Percentiles rank a stretch among this genome's conserved stretches.
Conservation (phyloP, 2,797 vertebrate genomes). For the Remorina albescens region DNA sequence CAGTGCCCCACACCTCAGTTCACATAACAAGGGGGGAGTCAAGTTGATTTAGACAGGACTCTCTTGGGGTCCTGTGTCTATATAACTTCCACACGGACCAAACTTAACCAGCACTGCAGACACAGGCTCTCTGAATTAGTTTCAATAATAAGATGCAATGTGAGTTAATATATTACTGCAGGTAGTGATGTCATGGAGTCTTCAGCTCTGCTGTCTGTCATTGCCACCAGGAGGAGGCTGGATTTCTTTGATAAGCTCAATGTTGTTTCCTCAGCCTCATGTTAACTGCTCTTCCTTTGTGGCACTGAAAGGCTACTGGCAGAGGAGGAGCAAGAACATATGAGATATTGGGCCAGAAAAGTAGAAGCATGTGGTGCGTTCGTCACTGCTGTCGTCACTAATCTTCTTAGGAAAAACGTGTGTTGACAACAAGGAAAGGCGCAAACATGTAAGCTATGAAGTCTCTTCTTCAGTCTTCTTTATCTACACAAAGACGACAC, state of each 20-base stretch:
- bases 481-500: neutral
- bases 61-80: constrained; percentile 26
- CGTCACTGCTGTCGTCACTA: no score
- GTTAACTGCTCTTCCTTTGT: constrained; percentile 10
- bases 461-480: neutral
- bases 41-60: constrained; percentile 19
- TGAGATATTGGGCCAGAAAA: constrained; percentile 14
- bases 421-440: constrained; percentile 12
- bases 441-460: constrained; percentile 10
- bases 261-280: constrained; percentile 15
- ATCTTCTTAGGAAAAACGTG: no score
- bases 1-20: constrained; percentile 15
- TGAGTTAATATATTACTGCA: constrained; percentile 1
- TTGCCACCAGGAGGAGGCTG: constrained; percentile 7
- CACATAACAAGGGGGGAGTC: constrained; percentile 8
- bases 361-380: no score
- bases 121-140: constrained; percentile 16
- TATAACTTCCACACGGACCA: constrained; percentile 16
- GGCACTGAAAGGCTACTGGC: neutral
- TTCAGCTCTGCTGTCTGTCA: neutral
- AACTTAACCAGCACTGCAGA: constrained; percentile 15
- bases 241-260: constrained; percentile 12
- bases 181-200: neutral
- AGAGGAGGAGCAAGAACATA: constrained; percentile 34
- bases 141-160: neutral